Conservation (phyloP, 2,888 invertebrate species). For the Eupeodes latifasciatus region DNA sequence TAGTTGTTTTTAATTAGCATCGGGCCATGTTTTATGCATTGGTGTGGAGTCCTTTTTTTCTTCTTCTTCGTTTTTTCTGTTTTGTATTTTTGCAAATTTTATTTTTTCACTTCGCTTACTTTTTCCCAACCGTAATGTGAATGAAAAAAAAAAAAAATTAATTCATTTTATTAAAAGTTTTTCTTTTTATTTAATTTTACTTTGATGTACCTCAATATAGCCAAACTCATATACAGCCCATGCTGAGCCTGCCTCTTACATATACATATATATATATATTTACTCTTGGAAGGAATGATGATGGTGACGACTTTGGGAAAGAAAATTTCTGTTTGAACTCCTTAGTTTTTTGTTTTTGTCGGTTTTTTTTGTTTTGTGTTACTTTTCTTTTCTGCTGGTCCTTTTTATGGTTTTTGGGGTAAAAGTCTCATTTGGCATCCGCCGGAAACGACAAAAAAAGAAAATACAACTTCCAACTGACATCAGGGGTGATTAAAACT, state of each 20-base stretch:
- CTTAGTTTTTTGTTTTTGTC: constrained; percentile 19
- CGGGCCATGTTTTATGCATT: constrained; percentile 68
- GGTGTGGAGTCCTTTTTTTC: constrained; percentile 30
- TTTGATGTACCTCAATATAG: constrained; percentile 16
- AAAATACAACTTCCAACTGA: constrained; percentile 24
- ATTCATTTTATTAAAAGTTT: constrained; percentile 46
- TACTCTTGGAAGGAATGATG: constrained; percentile 24
- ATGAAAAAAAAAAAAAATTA: constrained; percentile 34
- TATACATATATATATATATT: not conserved
- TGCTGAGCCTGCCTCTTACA: too few species aligned
- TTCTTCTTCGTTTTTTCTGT: not conserved
- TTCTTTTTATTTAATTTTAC: constrained; percentile 37
- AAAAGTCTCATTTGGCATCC: constrained; percentile 53
- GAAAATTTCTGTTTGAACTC: constrained; percentile 40
- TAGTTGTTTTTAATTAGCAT: constrained; percentile 73
- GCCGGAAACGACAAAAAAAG: constrained; percentile 22
- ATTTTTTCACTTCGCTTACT: constrained; percentile 38
- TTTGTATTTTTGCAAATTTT: constrained; percentile 5
- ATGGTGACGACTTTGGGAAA: constrained; percentile 47
- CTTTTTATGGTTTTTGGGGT: constrained; percentile 20
- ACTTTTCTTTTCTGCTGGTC: constrained; percentile 10
- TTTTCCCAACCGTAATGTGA: constrained; percentile 29
- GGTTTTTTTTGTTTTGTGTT: constrained; percentile 4
- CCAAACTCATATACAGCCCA: not conserved
- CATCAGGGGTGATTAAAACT: constrained; percentile 49